These are phyloP conservation scores for Athene noctua DNA, from an alignment of 2,113 vertebrate species.

Conservation along the genomic window DNA sequence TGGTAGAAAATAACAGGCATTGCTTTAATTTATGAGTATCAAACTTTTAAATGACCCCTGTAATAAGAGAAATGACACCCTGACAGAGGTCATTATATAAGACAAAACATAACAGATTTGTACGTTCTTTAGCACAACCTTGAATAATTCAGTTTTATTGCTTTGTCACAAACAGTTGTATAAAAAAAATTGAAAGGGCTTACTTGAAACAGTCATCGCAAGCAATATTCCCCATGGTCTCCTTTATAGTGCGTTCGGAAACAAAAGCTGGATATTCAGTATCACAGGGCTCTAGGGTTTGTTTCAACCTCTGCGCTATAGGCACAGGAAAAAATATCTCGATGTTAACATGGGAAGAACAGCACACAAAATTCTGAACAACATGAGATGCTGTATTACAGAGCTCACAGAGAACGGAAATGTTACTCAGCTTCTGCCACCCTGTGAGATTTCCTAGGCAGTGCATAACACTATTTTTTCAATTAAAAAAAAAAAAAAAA, in stretches of 20 bases:
- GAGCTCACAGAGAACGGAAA: conserved; percentile 23
- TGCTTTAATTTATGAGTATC: conserved; percentile 3
- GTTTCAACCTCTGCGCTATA: conserved; percentile 88
- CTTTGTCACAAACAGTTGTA: conserved; percentile 27
- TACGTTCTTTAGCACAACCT: not conserved
- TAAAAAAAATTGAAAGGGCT: conserved; percentile 41
- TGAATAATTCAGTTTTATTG: not conserved
- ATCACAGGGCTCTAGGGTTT: conserved; percentile 92
- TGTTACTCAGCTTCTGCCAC: conserved; percentile 66
- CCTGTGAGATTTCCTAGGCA: conserved; percentile 74
- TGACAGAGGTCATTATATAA: not conserved
- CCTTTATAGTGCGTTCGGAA: conserved; percentile 98
- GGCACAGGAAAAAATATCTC: conserved; percentile 28
- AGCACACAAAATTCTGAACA: conserved; percentile 33
- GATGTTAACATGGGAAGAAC: conserved; percentile 52
- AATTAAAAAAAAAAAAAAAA: conserved; percentile 53
- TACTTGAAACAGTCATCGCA: conserved; percentile 97
- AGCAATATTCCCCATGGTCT: conserved; percentile 92
- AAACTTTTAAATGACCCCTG: not conserved
- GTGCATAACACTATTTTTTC: conserved; percentile 69
- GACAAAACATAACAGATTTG: conserved; percentile 15
- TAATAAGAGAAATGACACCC: not conserved
- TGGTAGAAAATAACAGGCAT: not conserved
- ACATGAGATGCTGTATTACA: conserved; percentile 9
- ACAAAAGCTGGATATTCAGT: conserved; percentile 97